Evolutionary conservation across 2,797 vertebrate species (phyloP).

Genomic region (Morelia viridis): DNA sequence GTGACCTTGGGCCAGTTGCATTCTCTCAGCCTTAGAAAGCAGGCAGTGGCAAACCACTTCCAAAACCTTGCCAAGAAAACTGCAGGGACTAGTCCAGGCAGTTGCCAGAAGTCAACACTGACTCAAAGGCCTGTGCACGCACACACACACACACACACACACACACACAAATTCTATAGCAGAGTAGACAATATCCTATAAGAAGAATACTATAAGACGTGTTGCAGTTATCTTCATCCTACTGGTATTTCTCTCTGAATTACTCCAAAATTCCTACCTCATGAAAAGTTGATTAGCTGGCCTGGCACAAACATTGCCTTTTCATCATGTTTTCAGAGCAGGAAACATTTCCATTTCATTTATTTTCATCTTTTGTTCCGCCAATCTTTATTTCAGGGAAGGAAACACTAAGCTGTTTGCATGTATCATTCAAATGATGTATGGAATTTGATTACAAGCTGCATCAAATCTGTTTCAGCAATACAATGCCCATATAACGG

Average conservation of each 20-base stretch:
- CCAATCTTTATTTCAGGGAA: conserved; percentile 36
- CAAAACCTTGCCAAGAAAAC: background rate
- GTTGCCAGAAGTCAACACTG: background rate
- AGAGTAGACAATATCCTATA: background rate
- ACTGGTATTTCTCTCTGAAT: conserved; percentile 34
- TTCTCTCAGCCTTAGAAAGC: background rate
- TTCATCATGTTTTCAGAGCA: conserved; percentile 39
- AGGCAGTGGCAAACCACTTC: background rate
- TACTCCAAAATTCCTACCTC: conserved; percentile 14
- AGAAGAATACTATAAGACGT: background rate
- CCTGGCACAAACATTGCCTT: conserved; percentile 39
- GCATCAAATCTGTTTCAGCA: conserved; percentile 16
- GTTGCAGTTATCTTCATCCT: background rate
- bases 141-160: background rate
- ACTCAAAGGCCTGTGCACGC: background rate
- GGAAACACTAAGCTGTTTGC: background rate
- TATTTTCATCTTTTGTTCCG: conserved; percentile 47
- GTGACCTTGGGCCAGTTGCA: background rate
- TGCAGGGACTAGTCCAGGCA: background rate
- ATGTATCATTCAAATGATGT: conserved; percentile 4
- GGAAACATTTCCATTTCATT: conserved; percentile 10
- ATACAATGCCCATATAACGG: background rate
- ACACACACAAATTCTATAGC: background rate
- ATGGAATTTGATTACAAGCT: conserved; percentile 39
- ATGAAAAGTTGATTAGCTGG: conserved; percentile 32